A percentile compares a stretch with the other conserved stretches of the same genome.
phyloP scores from a whole-genome alignment of 1,140 invertebrate species.

The Leptinotarsa lineolata region DNA sequence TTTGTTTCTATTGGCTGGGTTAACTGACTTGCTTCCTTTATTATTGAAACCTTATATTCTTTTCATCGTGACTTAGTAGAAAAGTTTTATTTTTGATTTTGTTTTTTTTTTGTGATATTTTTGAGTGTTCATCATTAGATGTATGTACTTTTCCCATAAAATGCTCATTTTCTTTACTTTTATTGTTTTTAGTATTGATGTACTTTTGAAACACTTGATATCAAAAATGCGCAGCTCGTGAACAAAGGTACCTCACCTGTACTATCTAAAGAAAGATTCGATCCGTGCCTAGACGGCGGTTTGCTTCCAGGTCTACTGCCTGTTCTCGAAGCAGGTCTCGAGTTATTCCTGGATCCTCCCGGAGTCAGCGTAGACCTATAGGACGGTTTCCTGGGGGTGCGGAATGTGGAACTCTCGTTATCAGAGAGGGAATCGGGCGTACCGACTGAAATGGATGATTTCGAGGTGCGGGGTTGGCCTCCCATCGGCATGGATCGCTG shows the following conservation, averaged over 20 bases:
- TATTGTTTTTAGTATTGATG: not conserved
- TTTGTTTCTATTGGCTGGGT: too few species aligned
- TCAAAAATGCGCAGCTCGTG: not conserved
- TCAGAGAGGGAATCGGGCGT: constrained; percentile 87
- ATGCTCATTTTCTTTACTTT: too few species aligned
- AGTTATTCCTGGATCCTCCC: constrained; percentile 71
- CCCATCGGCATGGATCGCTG: constrained; percentile 74
- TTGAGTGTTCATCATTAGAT: too few species aligned
- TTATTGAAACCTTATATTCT: too few species aligned
- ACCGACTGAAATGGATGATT: constrained; percentile 77
- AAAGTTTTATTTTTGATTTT: too few species aligned
- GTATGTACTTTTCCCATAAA: too few species aligned
- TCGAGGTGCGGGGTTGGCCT: constrained; percentile 63
- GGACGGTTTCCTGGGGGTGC: constrained; percentile 66
- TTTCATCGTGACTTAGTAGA: too few species aligned
- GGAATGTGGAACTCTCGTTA: constrained; percentile 75
- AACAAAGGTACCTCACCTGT: constrained; percentile 65
- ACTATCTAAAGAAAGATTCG: constrained; percentile 87
- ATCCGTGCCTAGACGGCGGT: constrained; percentile 90
- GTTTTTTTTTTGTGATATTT: too few species aligned
- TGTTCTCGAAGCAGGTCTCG: constrained; percentile 75
- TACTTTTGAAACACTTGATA: not conserved
- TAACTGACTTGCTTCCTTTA: too few species aligned
- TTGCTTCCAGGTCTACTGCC: constrained; percentile 82
- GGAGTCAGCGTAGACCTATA: constrained; percentile 64